phyloP scores from a whole-genome alignment of 2,113 vertebrate genomes.

The Amblyornis subalaris region DNA sequence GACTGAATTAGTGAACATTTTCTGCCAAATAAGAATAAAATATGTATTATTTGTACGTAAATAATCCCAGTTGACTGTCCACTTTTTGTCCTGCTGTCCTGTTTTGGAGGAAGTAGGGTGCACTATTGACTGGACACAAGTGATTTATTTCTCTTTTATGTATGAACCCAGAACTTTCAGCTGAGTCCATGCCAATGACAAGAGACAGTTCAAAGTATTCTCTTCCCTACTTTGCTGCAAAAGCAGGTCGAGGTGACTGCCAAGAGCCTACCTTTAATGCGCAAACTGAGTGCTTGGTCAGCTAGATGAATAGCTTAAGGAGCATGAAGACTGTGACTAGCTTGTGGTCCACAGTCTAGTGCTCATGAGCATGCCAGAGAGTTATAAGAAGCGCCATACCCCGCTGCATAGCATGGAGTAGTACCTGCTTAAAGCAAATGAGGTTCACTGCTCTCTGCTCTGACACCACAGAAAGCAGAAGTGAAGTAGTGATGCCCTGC shows the following conservation, averaged over 20 bases:
- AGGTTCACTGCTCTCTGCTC: background rate
- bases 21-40: background rate
- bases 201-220: background rate
- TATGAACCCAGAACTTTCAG: background rate
- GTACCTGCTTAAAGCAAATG: background rate
- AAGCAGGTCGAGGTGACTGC: background rate
- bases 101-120: background rate
- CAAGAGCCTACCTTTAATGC: background rate
- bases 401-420: fast-evolving
- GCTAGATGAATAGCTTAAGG: background rate
- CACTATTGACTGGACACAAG: background rate
- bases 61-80: background rate
- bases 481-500: background rate
- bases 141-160: background rate
- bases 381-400: background rate
- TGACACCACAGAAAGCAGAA: background rate
- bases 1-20: background rate
- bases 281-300: background rate
- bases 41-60: background rate
- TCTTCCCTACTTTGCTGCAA: background rate
- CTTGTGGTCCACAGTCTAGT: background rate
- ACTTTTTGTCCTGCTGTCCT: background rate
- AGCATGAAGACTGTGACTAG: background rate
- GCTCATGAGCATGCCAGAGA: background rate
- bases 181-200: background rate